Conservation (phyloP, 23 tunicate genomes). For the Clavelina lepadiformis region DNA sequence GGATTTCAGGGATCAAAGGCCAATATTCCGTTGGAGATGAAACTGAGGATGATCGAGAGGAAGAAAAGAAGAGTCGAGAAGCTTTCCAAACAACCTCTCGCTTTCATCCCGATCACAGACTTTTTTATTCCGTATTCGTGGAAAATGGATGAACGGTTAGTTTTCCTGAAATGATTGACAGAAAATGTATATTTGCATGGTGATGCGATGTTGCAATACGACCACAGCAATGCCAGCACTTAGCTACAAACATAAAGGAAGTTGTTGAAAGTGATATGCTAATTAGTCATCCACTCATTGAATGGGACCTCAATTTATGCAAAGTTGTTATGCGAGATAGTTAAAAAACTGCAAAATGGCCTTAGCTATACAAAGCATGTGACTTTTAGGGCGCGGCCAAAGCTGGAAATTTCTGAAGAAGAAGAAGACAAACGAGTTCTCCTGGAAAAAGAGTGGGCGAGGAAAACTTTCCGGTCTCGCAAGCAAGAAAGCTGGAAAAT, state of each 20-base stretch:
- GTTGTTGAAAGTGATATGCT: too few species aligned
- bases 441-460: conserved; percentile 68
- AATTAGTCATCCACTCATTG: too few species aligned
- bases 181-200: background rate
- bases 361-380: background rate
- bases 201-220: too few species aligned
- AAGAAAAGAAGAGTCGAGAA: conserved; percentile 40
- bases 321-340: too few species aligned
- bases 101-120: conserved; percentile 49
- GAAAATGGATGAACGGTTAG: conserved; percentile 25
- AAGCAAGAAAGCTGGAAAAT: conserved; percentile 7
- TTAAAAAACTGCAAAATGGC: too few species aligned
- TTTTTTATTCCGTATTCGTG: conserved; percentile 42
- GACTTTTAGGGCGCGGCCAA: background rate
- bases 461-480: conserved; percentile 7
- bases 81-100: conserved; percentile 34
- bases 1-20: conserved; percentile 18
- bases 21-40: conserved; percentile 13
- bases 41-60: conserved; percentile 33
- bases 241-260: too few species aligned
- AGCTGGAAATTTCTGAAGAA: conserved; percentile 10
- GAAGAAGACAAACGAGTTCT: conserved; percentile 22
- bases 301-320: too few species aligned
- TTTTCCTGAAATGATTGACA: too few species aligned
- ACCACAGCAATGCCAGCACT: too few species aligned